Percentiles rank a stretch among this genome's conserved stretches.
Conservation (phyloP, 2,113 vertebrate species). For the Brienomyrus longianalis region DNA sequence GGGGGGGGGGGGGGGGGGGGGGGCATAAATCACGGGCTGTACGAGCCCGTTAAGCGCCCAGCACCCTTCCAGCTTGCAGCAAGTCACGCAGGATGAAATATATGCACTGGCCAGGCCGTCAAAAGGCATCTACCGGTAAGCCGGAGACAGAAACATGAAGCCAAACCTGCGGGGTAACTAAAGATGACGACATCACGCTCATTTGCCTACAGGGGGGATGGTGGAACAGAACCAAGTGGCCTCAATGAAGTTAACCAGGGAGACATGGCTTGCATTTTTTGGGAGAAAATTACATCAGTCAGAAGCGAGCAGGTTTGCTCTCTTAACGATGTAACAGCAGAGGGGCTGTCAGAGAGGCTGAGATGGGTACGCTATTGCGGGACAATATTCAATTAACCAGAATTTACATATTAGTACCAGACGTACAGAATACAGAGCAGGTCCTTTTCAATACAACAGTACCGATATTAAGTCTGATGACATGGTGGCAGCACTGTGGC, state of each 20-base stretch:
- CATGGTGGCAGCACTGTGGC: background rate
- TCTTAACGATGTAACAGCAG: background rate
- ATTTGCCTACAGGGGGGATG: background rate
- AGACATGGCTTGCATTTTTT: constrained; percentile 1
- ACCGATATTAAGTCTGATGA: background rate
- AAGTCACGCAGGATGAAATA: constrained; percentile 30
- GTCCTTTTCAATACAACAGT: background rate
- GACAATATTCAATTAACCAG: background rate
- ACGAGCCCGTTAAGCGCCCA: constrained; percentile 41
- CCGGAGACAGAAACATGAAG: background rate
- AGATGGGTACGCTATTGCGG: background rate
- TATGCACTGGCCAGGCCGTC: constrained; percentile 30
- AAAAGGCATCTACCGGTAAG: constrained; percentile 32
- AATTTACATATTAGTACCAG: background rate
- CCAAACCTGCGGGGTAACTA: constrained; percentile 8
- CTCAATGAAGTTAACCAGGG: background rate
- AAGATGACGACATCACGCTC: background rate
- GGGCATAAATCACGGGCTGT: constrained; percentile 47
- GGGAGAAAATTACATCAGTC: constrained; percentile 1
- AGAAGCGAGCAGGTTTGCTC: background rate
- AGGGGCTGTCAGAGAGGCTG: background rate
- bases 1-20: constrained; percentile 25
- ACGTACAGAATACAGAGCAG: background rate
- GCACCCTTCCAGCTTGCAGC: constrained; percentile 36
- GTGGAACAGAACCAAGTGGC: background rate